Evolutionary conservation across 2,113 vertebrate genomes (phyloP).

Genomic region (Spea multiplicata): DNA sequence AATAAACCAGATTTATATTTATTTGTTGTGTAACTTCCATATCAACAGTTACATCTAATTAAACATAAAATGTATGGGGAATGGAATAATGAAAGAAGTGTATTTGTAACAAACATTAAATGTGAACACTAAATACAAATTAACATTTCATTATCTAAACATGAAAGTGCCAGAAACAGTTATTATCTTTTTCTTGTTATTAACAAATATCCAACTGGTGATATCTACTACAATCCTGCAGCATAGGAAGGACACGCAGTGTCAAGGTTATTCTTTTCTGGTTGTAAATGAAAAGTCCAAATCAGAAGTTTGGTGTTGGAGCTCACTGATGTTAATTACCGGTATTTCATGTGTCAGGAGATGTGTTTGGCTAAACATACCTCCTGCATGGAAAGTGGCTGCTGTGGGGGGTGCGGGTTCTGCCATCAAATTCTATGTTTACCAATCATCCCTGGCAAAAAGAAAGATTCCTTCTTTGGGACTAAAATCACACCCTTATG

Average conservation of each 20-base stretch:
- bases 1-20: slow-evolving; percentile 31
- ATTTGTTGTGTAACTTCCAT: slow-evolving; percentile 10
- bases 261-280: not conserved
- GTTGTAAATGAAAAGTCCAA: not conserved
- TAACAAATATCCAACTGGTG: not conserved
- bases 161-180: slow-evolving; percentile 37
- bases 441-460: too few relatives aligned
- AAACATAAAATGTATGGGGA: slow-evolving; percentile 20
- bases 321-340: too few relatives aligned
- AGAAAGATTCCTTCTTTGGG: too few relatives aligned
- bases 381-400: too few relatives aligned
- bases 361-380: too few relatives aligned
- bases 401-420: too few relatives aligned
- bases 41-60: slow-evolving; percentile 37
- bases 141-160: slow-evolving; percentile 38
- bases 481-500: too few relatives aligned
- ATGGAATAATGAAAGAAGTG: slow-evolving; percentile 20
- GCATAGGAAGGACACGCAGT: not conserved
- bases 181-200: slow-evolving; percentile 18
- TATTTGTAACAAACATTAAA: slow-evolving; percentile 37
- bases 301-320: too few relatives aligned
- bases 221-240: not conserved
- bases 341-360: too few relatives aligned
- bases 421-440: too few relatives aligned
- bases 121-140: slow-evolving; percentile 37